Evolutionary conservation across 2,113 vertebrate genomes (phyloP), one percentile per base, ranked within the genome.

Genomic region (Lagopus leucura): DNA sequence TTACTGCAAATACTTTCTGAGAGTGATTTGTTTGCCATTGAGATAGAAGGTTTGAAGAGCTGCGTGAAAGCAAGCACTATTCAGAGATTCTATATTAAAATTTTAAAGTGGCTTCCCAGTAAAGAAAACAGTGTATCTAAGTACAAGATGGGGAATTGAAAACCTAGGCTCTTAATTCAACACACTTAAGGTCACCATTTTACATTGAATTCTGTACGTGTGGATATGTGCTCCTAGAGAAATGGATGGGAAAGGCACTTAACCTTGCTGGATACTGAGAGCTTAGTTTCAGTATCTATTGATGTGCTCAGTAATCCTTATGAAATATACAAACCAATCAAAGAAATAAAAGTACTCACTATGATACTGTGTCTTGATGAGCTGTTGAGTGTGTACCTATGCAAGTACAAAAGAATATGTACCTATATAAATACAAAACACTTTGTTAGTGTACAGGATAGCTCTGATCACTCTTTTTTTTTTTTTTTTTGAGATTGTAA

Each of bases 1-100:
- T 96, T 92, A 88, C 82, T 67, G 90, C 88, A 96, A 93, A 89
- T 82, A 69, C 66, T 78, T 96, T 88, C 67, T 57, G 84, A 92
- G 81, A 79, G 82, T 84, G 47, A 10, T 63, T 92, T 69, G 38
- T 75, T 91, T 92, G 63, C 87, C 45, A n/a, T 55, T 85, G 78
- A 82, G 40, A 94, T 40, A 75, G 84, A 61, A 82, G 55, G 22
- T 82, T 63, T 91, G 74, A 92, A 83, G 93, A 85, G 45, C 82
- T 75, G 36, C 40, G 57, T 71, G 82, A 88, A 94, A 82, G 10
- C 40, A 60, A 92, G 20, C 15, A 11, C 63, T 64, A 66, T 43
- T 60, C 60, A 91, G 64, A 72, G 50, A 72, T 40, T 74, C n/a
- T 86, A 0, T 71, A 65, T 87, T 82, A 86, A 64, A 82, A 83